These are phyloP conservation scores for Ophraella communa DNA, from an alignment of 2,888 invertebrate species.

Conservation along the genomic window DNA sequence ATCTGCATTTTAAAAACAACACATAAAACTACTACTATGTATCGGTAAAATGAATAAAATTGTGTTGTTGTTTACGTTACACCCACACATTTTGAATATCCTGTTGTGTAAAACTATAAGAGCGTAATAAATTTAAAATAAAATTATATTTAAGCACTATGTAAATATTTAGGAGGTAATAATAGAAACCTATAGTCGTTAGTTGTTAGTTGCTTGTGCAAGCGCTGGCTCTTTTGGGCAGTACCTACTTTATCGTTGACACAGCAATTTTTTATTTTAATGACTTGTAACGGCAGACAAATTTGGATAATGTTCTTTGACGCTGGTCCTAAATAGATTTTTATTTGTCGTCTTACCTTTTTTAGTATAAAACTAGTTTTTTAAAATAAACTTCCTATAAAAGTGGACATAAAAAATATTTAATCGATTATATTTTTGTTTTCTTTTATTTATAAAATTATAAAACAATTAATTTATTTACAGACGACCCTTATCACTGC, in stretches of 20 bases:
- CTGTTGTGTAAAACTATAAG: slow-evolving; percentile 7
- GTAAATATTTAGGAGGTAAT: slow-evolving; percentile 10
- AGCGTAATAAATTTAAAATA: slow-evolving; percentile 6
- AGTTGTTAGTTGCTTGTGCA: background rate
- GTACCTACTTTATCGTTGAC: background rate
- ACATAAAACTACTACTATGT: background rate
- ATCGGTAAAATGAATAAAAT: background rate
- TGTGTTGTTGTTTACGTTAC: background rate
- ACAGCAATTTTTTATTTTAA: slow-evolving; percentile 1
- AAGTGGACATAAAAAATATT: no score
- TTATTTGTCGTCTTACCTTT: background rate
- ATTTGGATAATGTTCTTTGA: background rate
- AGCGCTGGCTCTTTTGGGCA: no score
- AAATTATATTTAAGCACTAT: slow-evolving; percentile 7
- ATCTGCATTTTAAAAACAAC: background rate
- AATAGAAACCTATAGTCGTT: background rate
- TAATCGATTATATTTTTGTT: background rate
- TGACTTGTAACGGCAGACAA: background rate
- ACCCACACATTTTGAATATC: slow-evolving; percentile 1
- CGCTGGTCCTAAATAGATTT: no score
- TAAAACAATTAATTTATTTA: slow-evolving; percentile 44
- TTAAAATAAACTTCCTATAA: no score
- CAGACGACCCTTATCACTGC: slow-evolving; percentile 65
- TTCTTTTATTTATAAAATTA: background rate
- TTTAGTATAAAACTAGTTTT: no score